Percentiles rank a stretch among this genome's conserved stretches.
Evolutionary conservation across 2,888 invertebrate species (phyloP).

Genomic region (Hirtodrosophila duncani): DNA sequence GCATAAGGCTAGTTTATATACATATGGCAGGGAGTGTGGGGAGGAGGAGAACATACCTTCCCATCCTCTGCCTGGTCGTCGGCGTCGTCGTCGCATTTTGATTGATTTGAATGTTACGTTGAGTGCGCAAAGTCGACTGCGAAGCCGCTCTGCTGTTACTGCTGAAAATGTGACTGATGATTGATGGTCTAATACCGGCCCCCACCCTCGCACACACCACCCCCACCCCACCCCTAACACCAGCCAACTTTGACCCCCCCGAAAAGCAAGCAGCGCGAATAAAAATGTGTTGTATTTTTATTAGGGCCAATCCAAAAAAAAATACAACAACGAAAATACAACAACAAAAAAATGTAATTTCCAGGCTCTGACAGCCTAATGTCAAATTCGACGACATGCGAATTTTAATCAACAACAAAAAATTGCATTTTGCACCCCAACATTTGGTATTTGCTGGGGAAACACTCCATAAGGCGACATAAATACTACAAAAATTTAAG

Average conservation of each 20-base stretch:
- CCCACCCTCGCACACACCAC: conserved; percentile 8
- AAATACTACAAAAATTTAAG: no score
- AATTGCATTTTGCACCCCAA: conserved; percentile 4
- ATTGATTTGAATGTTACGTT: conserved; percentile 76
- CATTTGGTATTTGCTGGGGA: no score
- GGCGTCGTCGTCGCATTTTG: conserved; percentile 50
- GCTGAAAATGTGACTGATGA: conserved; percentile 64
- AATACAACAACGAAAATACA: conserved; percentile 19
- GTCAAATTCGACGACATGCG: conserved; percentile 73
- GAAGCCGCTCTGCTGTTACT: conserved; percentile 30
- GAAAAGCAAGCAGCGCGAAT: conserved; percentile 23
- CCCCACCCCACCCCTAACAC: conserved; percentile 20
- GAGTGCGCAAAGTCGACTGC: conserved; percentile 50
- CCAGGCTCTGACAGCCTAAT: conserved; percentile 62
- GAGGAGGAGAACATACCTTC: conserved; percentile 12
- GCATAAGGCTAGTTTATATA: conserved; percentile 36
- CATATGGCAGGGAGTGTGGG: conserved; percentile 26
- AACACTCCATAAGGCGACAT: no score
- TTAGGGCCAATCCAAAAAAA: conserved; percentile 24
- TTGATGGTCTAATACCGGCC: conserved; percentile 57
- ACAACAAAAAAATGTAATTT: conserved; percentile 56
- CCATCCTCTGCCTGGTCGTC: conserved; percentile 46
- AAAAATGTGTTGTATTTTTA: conserved; percentile 31
- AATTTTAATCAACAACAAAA: conserved; percentile 55
- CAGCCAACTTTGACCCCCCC: conserved; percentile 39